Conservation (phyloP, 2,113 vertebrate species). For the Psophia crepitans region DNA sequence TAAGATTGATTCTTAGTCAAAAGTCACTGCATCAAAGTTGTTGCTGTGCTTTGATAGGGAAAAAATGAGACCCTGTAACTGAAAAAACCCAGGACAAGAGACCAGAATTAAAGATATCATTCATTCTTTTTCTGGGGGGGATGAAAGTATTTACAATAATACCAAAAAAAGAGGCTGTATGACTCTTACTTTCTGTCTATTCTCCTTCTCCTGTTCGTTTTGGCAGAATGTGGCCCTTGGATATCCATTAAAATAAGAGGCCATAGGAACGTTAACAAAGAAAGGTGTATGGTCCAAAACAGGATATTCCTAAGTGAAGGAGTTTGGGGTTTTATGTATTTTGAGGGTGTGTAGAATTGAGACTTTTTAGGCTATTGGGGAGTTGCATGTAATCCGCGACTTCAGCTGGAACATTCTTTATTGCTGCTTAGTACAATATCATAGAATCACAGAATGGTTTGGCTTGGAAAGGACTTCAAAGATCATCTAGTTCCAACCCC, state of each 20-base stretch:
- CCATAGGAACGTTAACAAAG: not conserved
- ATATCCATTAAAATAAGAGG: not conserved
- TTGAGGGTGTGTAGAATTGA: not conserved
- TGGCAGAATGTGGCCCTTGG: not conserved
- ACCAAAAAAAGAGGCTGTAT: not conserved
- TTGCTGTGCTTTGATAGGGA: not conserved
- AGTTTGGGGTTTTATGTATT: not conserved
- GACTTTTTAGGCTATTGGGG: not conserved
- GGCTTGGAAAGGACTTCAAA: too few species aligned
- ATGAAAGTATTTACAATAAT: not conserved
- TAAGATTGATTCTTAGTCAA: not conserved
- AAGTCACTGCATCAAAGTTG: not conserved
- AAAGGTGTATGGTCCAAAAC: not conserved
- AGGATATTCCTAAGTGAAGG: not conserved
- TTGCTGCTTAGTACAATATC: not conserved
- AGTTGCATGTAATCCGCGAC: not conserved
- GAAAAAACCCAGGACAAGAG: not conserved
- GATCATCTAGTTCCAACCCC: too few species aligned
- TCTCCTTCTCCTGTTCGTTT: not conserved
- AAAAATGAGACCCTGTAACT: not conserved
- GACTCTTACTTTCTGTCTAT: not conserved
- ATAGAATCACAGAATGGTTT: too few species aligned
- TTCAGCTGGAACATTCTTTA: not conserved
- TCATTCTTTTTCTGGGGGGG: not conserved
- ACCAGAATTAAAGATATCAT: not conserved